Conservation (phyloP, 2,113 vertebrate genomes). For the Cyanistes caeruleus region DNA sequence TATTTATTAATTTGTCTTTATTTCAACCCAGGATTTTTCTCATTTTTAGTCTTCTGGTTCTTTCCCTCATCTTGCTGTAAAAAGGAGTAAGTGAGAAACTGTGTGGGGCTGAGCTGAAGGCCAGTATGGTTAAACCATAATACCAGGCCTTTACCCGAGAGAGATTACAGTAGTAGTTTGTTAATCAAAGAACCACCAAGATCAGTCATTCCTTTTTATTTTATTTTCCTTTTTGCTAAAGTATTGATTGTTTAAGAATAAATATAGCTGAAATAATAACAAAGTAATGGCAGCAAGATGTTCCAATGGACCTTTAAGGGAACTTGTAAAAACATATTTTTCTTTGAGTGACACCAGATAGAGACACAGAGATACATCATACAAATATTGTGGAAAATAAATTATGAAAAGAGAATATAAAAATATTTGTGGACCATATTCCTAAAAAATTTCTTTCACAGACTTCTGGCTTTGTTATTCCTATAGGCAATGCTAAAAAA, state of each 20-base stretch:
- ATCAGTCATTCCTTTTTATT: no score
- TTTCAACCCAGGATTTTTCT: neutral
- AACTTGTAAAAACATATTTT: neutral
- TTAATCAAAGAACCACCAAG: neutral
- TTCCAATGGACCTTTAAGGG: neutral
- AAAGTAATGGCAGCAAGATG: neutral
- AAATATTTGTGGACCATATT: neutral
- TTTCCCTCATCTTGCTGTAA: rapidly evolving
- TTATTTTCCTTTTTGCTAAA: neutral
- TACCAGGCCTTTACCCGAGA: neutral
- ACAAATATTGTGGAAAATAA: neutral
- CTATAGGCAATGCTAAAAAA: neutral
- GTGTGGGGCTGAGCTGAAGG: neutral
- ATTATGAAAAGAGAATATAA: neutral
- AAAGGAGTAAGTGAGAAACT: rapidly evolving
- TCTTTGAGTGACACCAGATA: neutral
- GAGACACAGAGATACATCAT: neutral
- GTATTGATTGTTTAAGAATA: neutral
- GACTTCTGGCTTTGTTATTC: neutral
- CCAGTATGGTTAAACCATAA: neutral
- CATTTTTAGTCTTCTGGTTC: rapidly evolving
- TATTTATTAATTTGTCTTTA: neutral
- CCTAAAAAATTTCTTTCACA: neutral
- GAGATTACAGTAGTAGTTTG: rapidly evolving
- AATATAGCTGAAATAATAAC: neutral